Base-by-base conservation (phyloP, 2,797 vertebrate species). In the Acanthopagrus latus region DNA sequence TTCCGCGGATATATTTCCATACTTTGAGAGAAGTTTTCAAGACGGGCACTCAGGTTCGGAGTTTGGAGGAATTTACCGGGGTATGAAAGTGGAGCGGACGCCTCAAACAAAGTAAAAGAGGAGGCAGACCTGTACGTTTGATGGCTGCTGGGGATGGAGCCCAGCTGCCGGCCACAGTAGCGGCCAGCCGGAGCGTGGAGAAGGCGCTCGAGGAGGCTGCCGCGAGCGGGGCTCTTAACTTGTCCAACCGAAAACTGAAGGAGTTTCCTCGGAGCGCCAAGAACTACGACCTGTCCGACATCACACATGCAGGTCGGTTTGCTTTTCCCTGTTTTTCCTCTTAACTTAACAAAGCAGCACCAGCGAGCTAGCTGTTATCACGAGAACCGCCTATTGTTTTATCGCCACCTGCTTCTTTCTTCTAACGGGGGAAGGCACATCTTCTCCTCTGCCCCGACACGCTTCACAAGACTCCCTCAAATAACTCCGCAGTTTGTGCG, bases 201-300 rank as follows among this genome's bases (percentile, higher is more conserved):
- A 96, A 97, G 65, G 96, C 97, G 83, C 91, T 98, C 21, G 97
- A 98, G 86, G 97, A 98, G 91, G 97, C 97, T 33, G 96, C 95
- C 13, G 94, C 95, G 7, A 97, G 96, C 76, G 97, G 97, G 33
- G 96, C 94, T n/a, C 95, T 98, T 59, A 96, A 96, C 92, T 80
- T 98, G 64, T 94, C 96, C 47, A 96, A 96, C 83, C 95, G 97
- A 50, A 96, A 97, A 82, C 93, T 98, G 48, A 97, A 97, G 90
- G 93, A 96, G 89, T 98, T 98, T 74, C 97, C 97, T 51, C 93
- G 94, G 2, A 96, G 94, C 68, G 96, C 97, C 71, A 94, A 88
- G 87, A 97, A 96, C 89, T 96, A 97, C 91, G 97, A 98, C 90
- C 86, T 98, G 87, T 97, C 97, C 90, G 97, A 97, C 91, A 96